phyloP scores from a whole-genome alignment of 2,113 vertebrate species.

The Alosa alosa region DNA sequence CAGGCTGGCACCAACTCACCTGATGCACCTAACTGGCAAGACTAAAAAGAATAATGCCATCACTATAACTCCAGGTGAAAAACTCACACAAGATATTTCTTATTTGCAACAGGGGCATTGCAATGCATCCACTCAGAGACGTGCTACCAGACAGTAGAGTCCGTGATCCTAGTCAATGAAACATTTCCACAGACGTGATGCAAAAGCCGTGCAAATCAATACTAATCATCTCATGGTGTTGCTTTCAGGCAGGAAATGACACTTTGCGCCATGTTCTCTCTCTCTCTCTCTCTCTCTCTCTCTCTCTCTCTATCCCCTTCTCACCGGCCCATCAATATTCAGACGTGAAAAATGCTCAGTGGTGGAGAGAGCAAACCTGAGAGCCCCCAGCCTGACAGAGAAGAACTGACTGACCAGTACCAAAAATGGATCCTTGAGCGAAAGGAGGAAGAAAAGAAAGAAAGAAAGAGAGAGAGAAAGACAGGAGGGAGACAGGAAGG shows the following conservation, averaged over 20 bases:
- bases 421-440: conserved; percentile 28
- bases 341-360: conserved; percentile 46
- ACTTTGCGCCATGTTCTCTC: conserved; percentile 56
- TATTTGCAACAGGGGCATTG: conserved; percentile 12
- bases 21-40: neutral
- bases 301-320: conserved; percentile 42
- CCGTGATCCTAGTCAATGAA: conserved; percentile 66
- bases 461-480: conserved; percentile 23
- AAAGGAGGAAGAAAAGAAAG: conserved; percentile 33
- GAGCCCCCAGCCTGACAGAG: neutral
- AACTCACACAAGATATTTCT: neutral
- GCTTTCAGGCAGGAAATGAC: conserved; percentile 66
- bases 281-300: too few species aligned
- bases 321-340: conserved; percentile 40
- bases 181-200: conserved; percentile 60
- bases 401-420: conserved; percentile 16
- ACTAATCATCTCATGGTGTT: conserved; percentile 70
- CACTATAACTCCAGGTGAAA: conserved; percentile 19
- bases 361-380: neutral
- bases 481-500: neutral
- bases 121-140: conserved; percentile 33
- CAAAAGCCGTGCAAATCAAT: conserved; percentile 66
- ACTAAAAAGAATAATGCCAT: conserved; percentile 15
- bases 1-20: conserved; percentile 32
- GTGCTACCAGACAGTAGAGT: conserved; percentile 44